Evolutionary conservation across 2,113 vertebrate genomes (phyloP).

Genomic region (Gobius niger): DNA sequence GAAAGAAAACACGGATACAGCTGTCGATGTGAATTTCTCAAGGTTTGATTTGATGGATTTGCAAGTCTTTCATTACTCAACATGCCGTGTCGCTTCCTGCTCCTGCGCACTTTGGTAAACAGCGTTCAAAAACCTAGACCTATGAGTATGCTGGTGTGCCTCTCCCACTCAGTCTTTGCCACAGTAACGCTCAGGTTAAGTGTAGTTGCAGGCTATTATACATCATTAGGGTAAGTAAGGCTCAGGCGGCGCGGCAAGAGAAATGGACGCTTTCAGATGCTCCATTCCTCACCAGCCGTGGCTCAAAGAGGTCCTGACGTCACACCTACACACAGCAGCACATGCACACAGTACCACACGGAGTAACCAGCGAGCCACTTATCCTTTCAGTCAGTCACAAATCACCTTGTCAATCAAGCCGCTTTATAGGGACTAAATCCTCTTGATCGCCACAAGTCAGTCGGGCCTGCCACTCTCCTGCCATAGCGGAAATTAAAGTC

Average conservation of each 20-base stretch:
- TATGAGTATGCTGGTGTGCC: slow-evolving; percentile 33
- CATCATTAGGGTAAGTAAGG: slow-evolving; percentile 94
- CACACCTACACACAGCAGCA: slow-evolving; percentile 32
- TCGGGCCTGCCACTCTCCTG: slow-evolving; percentile 59
- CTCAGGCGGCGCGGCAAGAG: slow-evolving; percentile 80
- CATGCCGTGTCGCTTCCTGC: slow-evolving; percentile 52
- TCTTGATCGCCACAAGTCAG: slow-evolving; percentile 53
- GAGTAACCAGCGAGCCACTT: slow-evolving; percentile 54
- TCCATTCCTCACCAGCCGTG: slow-evolving; percentile 68
- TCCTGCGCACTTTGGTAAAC: slow-evolving; percentile 58
- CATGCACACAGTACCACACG: slow-evolving; percentile 32
- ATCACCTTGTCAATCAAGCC: slow-evolving; percentile 69
- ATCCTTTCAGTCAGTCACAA: slow-evolving; percentile 70
- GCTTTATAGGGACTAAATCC: slow-evolving; percentile 62
- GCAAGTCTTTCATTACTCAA: slow-evolving; percentile 55
- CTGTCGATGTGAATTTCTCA: slow-evolving; percentile 57
- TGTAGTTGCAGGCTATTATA: slow-evolving; percentile 94
- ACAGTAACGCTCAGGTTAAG: slow-evolving; percentile 88
- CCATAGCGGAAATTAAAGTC: slow-evolving; percentile 57
- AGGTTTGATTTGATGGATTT: slow-evolving; percentile 59
- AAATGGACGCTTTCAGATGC: slow-evolving; percentile 78
- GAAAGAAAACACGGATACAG: slow-evolving; percentile 58
- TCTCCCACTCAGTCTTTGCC: slow-evolving; percentile 75
- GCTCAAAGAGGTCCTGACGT: slow-evolving; percentile 55
- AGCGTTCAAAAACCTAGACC: slow-evolving; percentile 53